phyloP scores from a whole-genome alignment of 1,140 invertebrate species.

The Plodia interpunctella region DNA sequence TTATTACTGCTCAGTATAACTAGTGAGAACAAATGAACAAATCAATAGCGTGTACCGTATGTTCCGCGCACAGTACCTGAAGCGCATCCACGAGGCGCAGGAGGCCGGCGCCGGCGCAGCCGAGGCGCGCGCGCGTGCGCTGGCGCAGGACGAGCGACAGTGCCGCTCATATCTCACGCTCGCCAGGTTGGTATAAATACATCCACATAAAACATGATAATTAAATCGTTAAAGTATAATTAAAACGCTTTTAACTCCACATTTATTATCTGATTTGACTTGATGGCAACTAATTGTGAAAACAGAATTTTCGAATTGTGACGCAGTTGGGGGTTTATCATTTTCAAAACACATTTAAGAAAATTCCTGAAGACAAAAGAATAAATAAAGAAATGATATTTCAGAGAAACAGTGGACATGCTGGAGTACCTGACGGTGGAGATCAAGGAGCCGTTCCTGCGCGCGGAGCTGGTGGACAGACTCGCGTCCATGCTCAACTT shows the following conservation, averaged over 20 bases:
- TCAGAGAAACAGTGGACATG: constrained; percentile 96
- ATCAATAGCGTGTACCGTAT: too few relatives aligned
- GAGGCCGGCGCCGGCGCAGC: constrained; percentile 85
- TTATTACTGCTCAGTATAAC: too few relatives aligned
- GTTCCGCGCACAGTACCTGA: constrained; percentile 93
- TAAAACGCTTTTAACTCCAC: too few relatives aligned
- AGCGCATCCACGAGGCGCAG: constrained; percentile 97
- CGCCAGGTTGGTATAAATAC: constrained; percentile 78
- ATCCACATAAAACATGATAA: too few relatives aligned
- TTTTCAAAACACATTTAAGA: too few relatives aligned
- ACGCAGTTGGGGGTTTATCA: too few relatives aligned
- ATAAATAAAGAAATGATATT: constrained; percentile 15
- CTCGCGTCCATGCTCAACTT: constrained; percentile 99
- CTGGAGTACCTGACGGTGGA: constrained; percentile 97
- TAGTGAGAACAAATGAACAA: too few relatives aligned
- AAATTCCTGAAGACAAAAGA: too few relatives aligned
- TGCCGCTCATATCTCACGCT: constrained; percentile 96
- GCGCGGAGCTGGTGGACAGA: constrained; percentile 93
- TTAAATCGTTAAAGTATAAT: too few relatives aligned
- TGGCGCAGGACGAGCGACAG: constrained; percentile 94
- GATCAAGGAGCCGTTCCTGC: constrained; percentile 95
- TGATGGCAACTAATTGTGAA: too few relatives aligned
- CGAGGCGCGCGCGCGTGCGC: constrained; percentile 86
- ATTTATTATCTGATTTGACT: too few relatives aligned
- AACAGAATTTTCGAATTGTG: too few relatives aligned